Evolutionary conservation across 2,888 invertebrate species (phyloP), one percentile per base, ranked within the genome.

Genomic region (Galerucella calmariensis): DNA sequence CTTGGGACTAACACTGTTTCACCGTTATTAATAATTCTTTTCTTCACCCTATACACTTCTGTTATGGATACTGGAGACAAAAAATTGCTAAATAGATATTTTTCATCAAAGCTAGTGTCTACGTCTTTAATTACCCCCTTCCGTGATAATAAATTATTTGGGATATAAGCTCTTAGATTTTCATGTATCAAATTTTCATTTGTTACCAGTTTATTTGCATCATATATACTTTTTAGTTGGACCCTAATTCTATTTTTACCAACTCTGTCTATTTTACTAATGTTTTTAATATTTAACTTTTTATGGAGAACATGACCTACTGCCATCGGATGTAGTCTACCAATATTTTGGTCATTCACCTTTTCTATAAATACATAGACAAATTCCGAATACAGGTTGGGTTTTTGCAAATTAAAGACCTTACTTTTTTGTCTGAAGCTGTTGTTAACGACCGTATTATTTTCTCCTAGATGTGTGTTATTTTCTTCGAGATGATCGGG

Each of bases 281-380:
- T 27, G 27, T 27, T 27, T 27, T 27, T 27, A 27, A 27, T 27
- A 27, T 27, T 27, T 27, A 27, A 27, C 27, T 27, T 27, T 16
- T 44, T 59, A 16, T 69, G 41, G 59, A 59, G 44, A 59, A 69
- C n/a, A 9, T 44, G 58, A 16, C 58, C 58, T 41, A 41, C n/a
- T 56, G 44, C 35, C 58, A 59, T 20, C 10, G 35, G 59, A 59
- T 59, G 44, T 69, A 59, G 41, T 59, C 16, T 27, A 16, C 44
- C 69, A 20, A 20, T 20, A 20, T 20, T 20, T 20, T 20, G 20
- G 20, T 20, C 20, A 20, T 20, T 20, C 20, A 59, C 3, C 1
- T 11, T 53, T 56, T 27, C 27, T 3, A 27, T 27, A 27, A 27
- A 27, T 27, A 27, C 27, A 27, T 27, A 27, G 27, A 27, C 27